phyloP scores from a whole-genome alignment of 2,888 invertebrate genomes.

The Harpagoxenus sublaevis region DNA sequence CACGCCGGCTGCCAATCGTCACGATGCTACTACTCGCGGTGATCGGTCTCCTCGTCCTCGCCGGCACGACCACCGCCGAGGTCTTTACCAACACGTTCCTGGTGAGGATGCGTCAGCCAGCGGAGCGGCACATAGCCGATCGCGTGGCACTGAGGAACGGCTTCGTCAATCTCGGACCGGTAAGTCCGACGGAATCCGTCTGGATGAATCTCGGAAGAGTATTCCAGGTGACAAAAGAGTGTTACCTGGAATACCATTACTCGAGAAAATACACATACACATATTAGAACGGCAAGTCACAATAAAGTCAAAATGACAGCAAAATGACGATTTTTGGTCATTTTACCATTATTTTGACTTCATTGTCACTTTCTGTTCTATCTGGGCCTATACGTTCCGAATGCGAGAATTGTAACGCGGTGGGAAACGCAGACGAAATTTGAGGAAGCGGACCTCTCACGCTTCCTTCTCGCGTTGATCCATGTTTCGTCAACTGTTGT shows the following conservation, averaged over 20 bases:
- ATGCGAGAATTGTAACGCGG: background rate
- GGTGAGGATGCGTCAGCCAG: slow-evolving; percentile 94
- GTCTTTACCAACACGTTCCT: slow-evolving; percentile 98
- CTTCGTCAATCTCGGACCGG: slow-evolving; percentile 97
- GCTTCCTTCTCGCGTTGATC: background rate
- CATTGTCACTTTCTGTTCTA: no score
- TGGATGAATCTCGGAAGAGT: no score
- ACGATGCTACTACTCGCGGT: slow-evolving; percentile 72
- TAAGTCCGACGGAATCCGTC: slow-evolving; percentile 87
- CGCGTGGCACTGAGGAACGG: slow-evolving; percentile 95
- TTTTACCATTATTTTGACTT: no score
- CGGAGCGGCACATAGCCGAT: slow-evolving; percentile 92
- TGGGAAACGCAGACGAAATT: background rate
- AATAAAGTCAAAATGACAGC: no score
- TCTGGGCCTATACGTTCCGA: background rate
- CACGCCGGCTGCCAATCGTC: slow-evolving; percentile 59
- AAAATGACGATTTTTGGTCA: no score
- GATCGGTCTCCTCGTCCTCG: slow-evolving; percentile 67
- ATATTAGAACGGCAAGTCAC: background rate
- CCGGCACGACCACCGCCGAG: slow-evolving; percentile 86
- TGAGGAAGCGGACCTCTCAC: background rate
- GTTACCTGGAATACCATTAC: background rate
- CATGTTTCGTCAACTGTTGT: no score
- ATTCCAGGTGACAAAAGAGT: background rate
- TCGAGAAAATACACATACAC: background rate